Evolutionary conservation across 2,113 vertebrate species (phyloP), one percentile per base, ranked within the genome.

Genomic region (Chaetodon trifascialis): DNA sequence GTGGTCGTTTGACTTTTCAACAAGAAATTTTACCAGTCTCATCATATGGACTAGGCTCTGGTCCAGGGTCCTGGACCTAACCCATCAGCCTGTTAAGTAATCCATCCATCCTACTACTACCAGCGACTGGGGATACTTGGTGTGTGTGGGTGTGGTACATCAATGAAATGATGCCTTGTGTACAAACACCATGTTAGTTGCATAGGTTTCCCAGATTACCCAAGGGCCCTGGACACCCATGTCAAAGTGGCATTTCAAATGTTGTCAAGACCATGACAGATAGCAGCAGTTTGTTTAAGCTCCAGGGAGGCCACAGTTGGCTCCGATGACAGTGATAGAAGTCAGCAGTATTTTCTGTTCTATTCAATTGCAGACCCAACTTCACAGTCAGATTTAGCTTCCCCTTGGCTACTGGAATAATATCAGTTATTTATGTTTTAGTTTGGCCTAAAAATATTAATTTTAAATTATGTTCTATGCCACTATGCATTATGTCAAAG

Each of bases 241-340:
- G 77, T 85, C 76, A 85, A 76, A 81, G 36, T 59, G 60, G 59
- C 66, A 76, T 85, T 71, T 58, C 36, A 76, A 80, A 80, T 85
- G 66, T 66, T 80, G 76, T 85, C 68, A 86, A 49, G 30, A 54
- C 60, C 84, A 68, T 82, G 79, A 77, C 60, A 56, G 79, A 81
- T 46, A 55, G 38, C 55, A 67, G 4, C 23, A 46, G 60, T 68
- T 38, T 76, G 59, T 21, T 47, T 66, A 16, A 9, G 54, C 73
- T 54, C 9, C 46, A 73, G 67, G 78, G 73, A 77, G 4, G 52
- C 69, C 21, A 74, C 25, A 49, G 44, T 63, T 59, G 15, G 58
- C 64, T 47, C 42, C 49, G 66, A 65, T 65, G 77, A 75, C 49
- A 49, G n/a, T 71, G 65, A 85, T 79, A 56, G 75, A 70, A 72